Evolutionary conservation across 2,113 vertebrate genomes (phyloP).

Genomic region (Conger conger): DNA sequence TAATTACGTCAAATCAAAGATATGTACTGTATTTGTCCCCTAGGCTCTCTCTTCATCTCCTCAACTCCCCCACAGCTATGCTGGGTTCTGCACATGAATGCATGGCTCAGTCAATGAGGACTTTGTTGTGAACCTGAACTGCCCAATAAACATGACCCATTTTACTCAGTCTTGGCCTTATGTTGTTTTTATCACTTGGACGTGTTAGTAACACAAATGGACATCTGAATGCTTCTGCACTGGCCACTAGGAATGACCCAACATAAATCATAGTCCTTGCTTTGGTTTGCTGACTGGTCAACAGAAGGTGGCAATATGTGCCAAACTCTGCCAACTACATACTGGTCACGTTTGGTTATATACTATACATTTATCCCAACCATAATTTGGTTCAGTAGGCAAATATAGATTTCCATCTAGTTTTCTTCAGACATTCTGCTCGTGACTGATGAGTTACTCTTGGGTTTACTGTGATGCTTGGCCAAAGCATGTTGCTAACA

Average conservation of each 20-base stretch:
- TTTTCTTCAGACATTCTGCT: background rate
- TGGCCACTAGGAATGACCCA: background rate
- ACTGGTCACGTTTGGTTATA: background rate
- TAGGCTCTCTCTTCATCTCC: background rate
- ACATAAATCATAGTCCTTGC: background rate
- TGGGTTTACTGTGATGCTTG: background rate
- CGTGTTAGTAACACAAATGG: background rate
- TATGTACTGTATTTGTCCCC: background rate
- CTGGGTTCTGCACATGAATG: background rate
- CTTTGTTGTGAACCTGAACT: background rate
- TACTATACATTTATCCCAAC: background rate
- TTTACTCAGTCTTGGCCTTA: background rate
- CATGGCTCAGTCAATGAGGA: background rate
- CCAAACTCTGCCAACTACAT: background rate
- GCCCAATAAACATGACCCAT: background rate
- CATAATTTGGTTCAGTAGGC: background rate
- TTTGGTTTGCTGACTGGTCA: background rate
- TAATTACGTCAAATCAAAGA: too few relatives aligned
- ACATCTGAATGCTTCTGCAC: too few relatives aligned
- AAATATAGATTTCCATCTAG: too few relatives aligned
- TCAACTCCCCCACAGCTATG: background rate
- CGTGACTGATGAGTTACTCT: background rate
- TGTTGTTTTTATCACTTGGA: background rate
- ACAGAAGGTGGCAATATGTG: background rate
- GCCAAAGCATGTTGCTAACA: too few relatives aligned